Percentiles rank a stretch among this genome's conserved stretches.
These are phyloP conservation scores for Glaucopsyche alexis DNA, from an alignment of 2,888 invertebrate genomes.

Conservation along the genomic window DNA sequence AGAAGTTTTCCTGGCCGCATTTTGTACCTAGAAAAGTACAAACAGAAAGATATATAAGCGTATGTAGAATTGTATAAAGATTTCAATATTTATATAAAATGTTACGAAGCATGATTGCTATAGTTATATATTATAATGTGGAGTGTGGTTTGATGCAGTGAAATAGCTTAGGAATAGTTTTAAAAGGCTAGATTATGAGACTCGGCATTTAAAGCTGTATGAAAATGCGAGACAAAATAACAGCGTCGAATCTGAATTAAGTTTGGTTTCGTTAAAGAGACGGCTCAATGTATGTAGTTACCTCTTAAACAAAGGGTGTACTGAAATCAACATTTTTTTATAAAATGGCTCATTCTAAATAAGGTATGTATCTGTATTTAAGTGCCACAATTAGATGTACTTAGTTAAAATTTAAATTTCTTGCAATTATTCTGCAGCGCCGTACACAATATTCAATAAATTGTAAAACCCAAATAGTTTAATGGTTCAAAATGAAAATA, in stretches of 20 bases:
- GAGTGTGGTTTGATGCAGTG: slow-evolving; percentile 38
- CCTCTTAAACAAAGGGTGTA: background rate
- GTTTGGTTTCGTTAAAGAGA: background rate
- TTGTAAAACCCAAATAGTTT: background rate
- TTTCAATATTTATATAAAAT: slow-evolving; percentile 31
- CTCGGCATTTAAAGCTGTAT: slow-evolving; percentile 43
- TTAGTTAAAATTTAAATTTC: background rate
- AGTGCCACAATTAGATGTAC: background rate
- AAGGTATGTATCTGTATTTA: background rate
- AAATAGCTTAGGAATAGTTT: slow-evolving; percentile 37
- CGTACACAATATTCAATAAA: background rate
- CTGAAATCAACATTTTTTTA: background rate
- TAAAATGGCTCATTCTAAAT: background rate
- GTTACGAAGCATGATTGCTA: slow-evolving; percentile 29
- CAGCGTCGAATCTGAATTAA: background rate
- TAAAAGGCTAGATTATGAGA: slow-evolving; percentile 48
- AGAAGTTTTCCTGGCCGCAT: slow-evolving; percentile 34
- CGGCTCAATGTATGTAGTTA: background rate
- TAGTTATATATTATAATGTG: slow-evolving; percentile 33
- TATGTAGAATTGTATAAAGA: slow-evolving; percentile 32
- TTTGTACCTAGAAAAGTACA: slow-evolving; percentile 42
- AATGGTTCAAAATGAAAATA: background rate
- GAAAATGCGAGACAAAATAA: slow-evolving; percentile 20
- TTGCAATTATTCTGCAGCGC: background rate
- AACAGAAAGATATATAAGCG: slow-evolving; percentile 32